These are phyloP conservation scores for Apaloderma vittatum DNA, from an alignment of 2,113 vertebrate species.

Conservation along the genomic window DNA sequence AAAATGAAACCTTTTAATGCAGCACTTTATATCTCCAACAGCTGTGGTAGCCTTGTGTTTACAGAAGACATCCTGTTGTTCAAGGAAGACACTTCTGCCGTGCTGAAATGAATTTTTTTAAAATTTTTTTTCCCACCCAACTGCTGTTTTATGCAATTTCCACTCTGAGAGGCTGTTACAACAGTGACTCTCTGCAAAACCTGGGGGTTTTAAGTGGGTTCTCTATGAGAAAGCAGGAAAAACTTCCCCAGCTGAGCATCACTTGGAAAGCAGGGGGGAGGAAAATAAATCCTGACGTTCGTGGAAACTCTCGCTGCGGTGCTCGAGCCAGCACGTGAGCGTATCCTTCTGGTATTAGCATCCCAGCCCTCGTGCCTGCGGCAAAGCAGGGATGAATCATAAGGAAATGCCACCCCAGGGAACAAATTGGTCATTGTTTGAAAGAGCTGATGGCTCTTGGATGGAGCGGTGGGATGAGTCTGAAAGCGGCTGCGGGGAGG, in stretches of 20 bases:
- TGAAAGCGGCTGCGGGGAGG: neutral
- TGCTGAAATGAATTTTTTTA: neutral
- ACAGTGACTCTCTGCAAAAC: neutral
- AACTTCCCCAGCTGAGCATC: neutral
- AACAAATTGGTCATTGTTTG: neutral
- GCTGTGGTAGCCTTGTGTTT: conserved; percentile 59
- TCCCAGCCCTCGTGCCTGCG: neutral
- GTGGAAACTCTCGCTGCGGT: neutral
- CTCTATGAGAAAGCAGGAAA: neutral
- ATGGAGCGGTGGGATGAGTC: rapidly evolving
- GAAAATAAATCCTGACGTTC: neutral
- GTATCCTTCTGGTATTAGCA: neutral
- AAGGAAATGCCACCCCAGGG: conserved; percentile 18
- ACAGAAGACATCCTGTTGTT: conserved; percentile 67
- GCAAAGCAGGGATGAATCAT: neutral
- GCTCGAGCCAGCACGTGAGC: neutral
- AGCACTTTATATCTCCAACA: conserved; percentile 30
- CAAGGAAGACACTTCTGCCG: conserved; percentile 32
- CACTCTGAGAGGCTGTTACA: neutral
- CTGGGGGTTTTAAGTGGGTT: neutral
- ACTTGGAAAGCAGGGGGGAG: neutral
- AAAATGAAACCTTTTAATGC: conserved; percentile 9
- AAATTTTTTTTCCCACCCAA: no score
- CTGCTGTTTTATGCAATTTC: neutral
- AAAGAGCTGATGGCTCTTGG: neutral